Evolutionary conservation across 2,888 invertebrate genomes (phyloP).

Genomic region (Ophion ventricosus): DNA sequence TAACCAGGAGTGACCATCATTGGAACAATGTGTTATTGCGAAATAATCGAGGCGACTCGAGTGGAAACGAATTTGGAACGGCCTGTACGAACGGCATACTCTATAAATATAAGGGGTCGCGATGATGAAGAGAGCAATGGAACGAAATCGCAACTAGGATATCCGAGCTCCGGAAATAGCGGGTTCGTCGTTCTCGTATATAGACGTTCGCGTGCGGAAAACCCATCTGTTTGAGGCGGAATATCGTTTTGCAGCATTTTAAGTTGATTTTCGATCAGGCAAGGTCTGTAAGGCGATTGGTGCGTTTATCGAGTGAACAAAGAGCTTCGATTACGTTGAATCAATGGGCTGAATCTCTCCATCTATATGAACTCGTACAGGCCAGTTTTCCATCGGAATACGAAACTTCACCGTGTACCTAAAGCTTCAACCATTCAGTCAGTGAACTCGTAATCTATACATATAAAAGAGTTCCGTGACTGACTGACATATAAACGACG

Average conservation of each 20-base stretch:
- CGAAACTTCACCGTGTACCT: background rate
- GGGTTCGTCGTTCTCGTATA: constrained; percentile 53
- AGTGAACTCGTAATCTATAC: background rate
- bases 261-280: constrained; percentile 4
- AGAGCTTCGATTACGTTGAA: background rate
- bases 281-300: background rate
- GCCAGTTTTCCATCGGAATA: background rate
- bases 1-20: background rate
- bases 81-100: constrained; percentile 56
- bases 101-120: constrained; percentile 73
- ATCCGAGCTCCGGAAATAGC: constrained; percentile 71
- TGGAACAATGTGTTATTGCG: background rate
- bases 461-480: too few relatives aligned
- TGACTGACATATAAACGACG: too few relatives aligned
- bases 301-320: constrained; percentile 8
- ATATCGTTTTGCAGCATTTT: constrained; percentile 4
- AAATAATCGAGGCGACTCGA: background rate
- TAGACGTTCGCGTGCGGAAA: constrained; percentile 23
- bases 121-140: constrained; percentile 16
- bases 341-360: background rate
- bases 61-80: constrained; percentile 60
- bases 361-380: background rate
- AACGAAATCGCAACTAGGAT: constrained; percentile 66
- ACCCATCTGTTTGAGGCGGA: background rate
- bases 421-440: background rate